Conservation (phyloP, 2,797 vertebrate species). For the Gephyroberyx darwinii region DNA sequence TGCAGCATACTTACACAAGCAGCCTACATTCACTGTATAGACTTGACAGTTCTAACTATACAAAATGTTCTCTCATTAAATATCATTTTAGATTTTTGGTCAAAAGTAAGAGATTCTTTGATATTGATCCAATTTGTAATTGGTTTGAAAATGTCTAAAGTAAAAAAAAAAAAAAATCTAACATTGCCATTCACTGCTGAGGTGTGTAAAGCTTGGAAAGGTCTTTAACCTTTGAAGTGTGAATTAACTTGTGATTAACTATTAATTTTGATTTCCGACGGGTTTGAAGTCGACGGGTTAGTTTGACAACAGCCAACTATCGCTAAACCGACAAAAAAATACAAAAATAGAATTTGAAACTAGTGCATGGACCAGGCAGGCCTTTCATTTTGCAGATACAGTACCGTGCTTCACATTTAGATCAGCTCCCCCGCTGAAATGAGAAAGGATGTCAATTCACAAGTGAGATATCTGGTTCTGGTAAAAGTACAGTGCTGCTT, state of each 20-base stretch:
- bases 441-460: constrained; percentile 38
- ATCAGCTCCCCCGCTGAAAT: constrained; percentile 49
- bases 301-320: constrained; percentile 14
- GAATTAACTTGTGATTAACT: constrained; percentile 1
- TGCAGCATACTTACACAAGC: constrained; percentile 11
- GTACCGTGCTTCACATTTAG: constrained; percentile 73
- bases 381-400: constrained; percentile 54
- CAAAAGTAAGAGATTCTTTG: constrained; percentile 14
- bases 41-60: constrained; percentile 18
- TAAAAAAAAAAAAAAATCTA: background rate
- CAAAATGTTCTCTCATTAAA: background rate
- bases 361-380: constrained; percentile 37
- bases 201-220: constrained; percentile 3
- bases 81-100: constrained; percentile 45
- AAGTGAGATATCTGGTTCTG: constrained; percentile 34
- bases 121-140: constrained; percentile 10
- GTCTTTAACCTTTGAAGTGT: background rate
- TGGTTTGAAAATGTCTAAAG: constrained; percentile 7
- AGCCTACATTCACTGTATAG: constrained; percentile 37
- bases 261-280: constrained; percentile 1
- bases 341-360: constrained; percentile 21
- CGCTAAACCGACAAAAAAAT: constrained; percentile 21
- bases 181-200: background rate
- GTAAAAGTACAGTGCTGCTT: constrained; percentile 30
- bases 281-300: background rate